Percentiles rank a stretch among this genome's conserved stretches.
Conservation (phyloP, 1,140 invertebrate genomes). For the Drosophila sechellia region DNA sequence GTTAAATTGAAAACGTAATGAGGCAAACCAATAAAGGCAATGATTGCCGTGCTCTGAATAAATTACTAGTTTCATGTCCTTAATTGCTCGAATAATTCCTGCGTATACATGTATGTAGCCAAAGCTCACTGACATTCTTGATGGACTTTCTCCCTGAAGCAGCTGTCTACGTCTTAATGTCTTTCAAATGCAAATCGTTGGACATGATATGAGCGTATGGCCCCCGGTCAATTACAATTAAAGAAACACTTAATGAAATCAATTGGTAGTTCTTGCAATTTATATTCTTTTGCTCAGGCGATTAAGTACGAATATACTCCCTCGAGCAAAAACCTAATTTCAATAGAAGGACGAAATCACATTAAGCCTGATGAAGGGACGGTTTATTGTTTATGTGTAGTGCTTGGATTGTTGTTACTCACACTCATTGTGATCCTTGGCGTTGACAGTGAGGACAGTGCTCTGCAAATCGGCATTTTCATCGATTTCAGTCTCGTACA, state of each 20-base stretch:
- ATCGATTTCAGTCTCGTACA: slow-evolving; percentile 89
- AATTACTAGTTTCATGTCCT: background rate
- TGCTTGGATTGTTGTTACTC: slow-evolving; percentile 58
- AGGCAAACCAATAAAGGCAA: background rate
- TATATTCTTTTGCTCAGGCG: slow-evolving; percentile 27
- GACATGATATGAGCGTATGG: background rate
- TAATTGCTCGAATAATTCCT: slow-evolving; percentile 13
- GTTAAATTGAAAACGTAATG: background rate
- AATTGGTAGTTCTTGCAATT: slow-evolving; percentile 67
- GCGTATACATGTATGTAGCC: background rate
- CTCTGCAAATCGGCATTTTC: slow-evolving; percentile 90
- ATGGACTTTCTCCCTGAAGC: background rate
- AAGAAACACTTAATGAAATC: slow-evolving; percentile 74
- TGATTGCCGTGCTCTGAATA: slow-evolving; percentile 2
- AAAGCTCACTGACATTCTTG: slow-evolving; percentile 8
- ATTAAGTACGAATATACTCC: slow-evolving; percentile 21
- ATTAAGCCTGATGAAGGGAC: slow-evolving; percentile 32
- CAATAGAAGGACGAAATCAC: slow-evolving; percentile 24
- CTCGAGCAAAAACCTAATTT: slow-evolving; percentile 35
- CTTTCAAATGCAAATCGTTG: slow-evolving; percentile 42
- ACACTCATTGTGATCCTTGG: slow-evolving; percentile 89
- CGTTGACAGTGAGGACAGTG: slow-evolving; percentile 89
- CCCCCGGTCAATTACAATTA: slow-evolving; percentile 59
- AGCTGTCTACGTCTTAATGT: slow-evolving; percentile 31
- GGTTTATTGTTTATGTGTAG: slow-evolving; percentile 34